These are phyloP conservation scores for Peromyscus aztecus DNA, from an alignment of 2,797 vertebrate genomes.

Conservation along the genomic window DNA sequence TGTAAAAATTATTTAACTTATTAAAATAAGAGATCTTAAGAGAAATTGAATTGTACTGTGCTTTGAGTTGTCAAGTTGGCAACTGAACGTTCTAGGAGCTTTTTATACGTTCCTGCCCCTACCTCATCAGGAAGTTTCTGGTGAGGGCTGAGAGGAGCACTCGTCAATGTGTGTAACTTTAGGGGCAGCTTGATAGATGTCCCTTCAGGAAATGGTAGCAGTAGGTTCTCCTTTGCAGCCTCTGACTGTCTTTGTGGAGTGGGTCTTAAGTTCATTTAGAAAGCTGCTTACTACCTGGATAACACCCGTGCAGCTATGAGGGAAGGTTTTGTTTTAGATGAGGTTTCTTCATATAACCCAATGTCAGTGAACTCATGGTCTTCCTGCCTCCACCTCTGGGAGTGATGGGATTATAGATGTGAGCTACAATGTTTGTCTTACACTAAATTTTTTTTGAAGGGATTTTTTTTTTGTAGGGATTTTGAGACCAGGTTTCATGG, in stretches of 20 bases:
- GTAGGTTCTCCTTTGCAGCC: too few relatives aligned
- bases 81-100: not conserved
- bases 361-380: not conserved
- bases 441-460: not conserved
- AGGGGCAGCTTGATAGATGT: not conserved
- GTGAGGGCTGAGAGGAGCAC: not conserved
- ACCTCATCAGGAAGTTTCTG: not conserved
- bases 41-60: not conserved
- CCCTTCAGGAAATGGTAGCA: not conserved
- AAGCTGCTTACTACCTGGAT: not conserved
- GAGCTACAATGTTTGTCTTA: not conserved
- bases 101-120: not conserved
- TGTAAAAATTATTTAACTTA: not conserved
- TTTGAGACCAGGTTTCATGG: not conserved
- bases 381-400: not conserved
- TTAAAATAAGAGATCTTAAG: not conserved
- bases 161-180: not conserved
- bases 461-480: too few relatives aligned
- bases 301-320: not conserved
- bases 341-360: not conserved
- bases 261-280: not conserved
- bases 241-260: not conserved
- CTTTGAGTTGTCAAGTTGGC: slow-evolving; percentile 34
- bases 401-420: not conserved
- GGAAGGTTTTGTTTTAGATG: not conserved